Evolutionary conservation across 2,888 invertebrate genomes (phyloP).

Genomic region (Dexiosoma caninum): DNA sequence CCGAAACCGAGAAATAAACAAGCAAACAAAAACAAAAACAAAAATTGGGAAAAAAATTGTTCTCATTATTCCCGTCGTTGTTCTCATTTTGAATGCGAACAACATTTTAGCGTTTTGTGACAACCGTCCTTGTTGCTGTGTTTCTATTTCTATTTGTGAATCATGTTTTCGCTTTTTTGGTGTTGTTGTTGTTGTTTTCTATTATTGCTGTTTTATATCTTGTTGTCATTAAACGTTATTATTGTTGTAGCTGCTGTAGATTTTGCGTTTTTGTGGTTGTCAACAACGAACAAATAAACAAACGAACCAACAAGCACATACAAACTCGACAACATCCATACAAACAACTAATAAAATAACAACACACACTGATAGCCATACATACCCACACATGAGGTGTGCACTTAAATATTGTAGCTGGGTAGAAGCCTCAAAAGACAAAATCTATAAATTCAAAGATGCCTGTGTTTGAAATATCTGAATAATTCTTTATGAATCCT

Average conservation of each 20-base stretch:
- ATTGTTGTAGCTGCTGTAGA: conserved; percentile 41
- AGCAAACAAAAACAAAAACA: neutral
- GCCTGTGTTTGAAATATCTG: neutral
- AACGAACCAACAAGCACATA: neutral
- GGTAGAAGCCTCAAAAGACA: neutral
- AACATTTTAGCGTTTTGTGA: conserved; percentile 28
- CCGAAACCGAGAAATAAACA: neutral
- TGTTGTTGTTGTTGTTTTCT: conserved; percentile 6
- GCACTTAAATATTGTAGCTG: conserved; percentile 12
- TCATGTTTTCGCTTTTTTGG: neutral
- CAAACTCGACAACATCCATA: conserved; percentile 9
- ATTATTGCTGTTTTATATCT: conserved; percentile 42
- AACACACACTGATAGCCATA: neutral
- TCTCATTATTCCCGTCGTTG: conserved; percentile 21
- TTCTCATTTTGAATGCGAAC: conserved; percentile 25
- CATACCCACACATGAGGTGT: neutral
- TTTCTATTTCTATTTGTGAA: conserved; percentile 10
- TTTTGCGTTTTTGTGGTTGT: conserved; percentile 56
- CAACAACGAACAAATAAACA: conserved; percentile 45
- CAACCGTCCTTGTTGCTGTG: conserved; percentile 13
- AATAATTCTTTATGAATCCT: neutral
- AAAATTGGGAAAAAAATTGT: neutral
- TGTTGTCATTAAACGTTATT: conserved; percentile 47
- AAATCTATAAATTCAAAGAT: neutral
- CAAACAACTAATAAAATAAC: conserved; percentile 15